Base-by-base conservation (phyloP, 2,113 vertebrate species). In the Gallinago undulata region DNA sequence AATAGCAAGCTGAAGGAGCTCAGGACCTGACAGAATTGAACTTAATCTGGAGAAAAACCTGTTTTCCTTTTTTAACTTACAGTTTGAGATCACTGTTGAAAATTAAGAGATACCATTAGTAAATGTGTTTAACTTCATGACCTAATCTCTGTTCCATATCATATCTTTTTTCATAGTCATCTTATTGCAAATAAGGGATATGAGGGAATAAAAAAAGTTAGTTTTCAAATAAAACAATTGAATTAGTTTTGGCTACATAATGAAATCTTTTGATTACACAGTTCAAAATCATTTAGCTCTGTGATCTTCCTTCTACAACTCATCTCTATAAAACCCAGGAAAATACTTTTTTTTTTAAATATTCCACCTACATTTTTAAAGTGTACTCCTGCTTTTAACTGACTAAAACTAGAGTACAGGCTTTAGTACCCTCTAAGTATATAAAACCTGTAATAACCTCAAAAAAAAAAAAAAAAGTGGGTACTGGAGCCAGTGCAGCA, bases 331-430 rank as follows among this genome's bases (percentile, higher is more conserved):
- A 90, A 95, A 73, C 22, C 3, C 33, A 68, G 59, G 27, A 68
- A 90, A 68, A 33, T 17, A 17, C 2, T 19, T 28, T 69, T 64
- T 64, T 48, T 12, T 89, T 51, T 27, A 21, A 62, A 37, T 18
- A 24, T 86, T 88, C 30, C 43, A 15, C 21, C 57, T 81, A 25
- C 2, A 33, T 50, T 94, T 95, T 89, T 41, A 2, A 90, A 88
- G 45, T 35, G 48, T 87, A 48, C 17, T 92, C 94, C 33, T 79
- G 45, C 35, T 96, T 97, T 93, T 88, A 79, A 48, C 57, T 66
- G 53, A 57, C 60, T 80, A n/a, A 27, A 87, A 82, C 43, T 75
- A 69, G 21, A 35, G 12, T 67, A 37, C 6, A 47, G 50, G 7
- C 12, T 87, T 77, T 69, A 56, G 21, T 79, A 56, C 31, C 24